These are phyloP conservation scores for Pseudococcus viburni DNA, from an alignment of 2,888 invertebrate species.

Conservation along the genomic window DNA sequence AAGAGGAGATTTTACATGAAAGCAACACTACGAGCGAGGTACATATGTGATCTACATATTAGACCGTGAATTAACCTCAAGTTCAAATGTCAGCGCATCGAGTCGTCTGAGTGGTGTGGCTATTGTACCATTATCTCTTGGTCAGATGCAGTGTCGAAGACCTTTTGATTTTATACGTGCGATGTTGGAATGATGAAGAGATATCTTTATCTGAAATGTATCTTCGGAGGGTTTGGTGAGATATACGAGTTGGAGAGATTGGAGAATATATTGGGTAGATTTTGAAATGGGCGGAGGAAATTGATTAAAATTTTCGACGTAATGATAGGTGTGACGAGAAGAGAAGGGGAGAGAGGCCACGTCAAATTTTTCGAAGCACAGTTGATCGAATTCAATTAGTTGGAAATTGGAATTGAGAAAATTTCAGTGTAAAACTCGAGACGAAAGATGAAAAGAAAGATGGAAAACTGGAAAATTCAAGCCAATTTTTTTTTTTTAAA, in stretches of 20 bases:
- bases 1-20: not conserved
- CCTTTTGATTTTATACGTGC: not conserved
- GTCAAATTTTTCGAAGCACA: too few relatives aligned
- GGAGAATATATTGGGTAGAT: not conserved
- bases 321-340: not conserved
- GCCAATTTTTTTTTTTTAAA: too few relatives aligned
- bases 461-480: too few relatives aligned
- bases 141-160: not conserved
- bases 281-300: not conserved
- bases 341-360: not conserved
- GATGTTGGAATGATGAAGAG: not conserved
- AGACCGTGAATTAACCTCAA: constrained; percentile 26
- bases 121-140: not conserved
- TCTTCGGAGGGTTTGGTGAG: not conserved
- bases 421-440: too few relatives aligned
- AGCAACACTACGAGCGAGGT: not conserved
- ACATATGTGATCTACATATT: constrained; percentile 40
- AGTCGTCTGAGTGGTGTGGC: not conserved
- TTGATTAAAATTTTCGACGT: not conserved
- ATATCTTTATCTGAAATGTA: constrained; percentile 9
- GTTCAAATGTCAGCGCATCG: constrained; percentile 26
- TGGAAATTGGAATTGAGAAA: too few relatives aligned
- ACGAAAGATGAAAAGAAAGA: too few relatives aligned
- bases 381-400: too few relatives aligned
- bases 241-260: not conserved